These are phyloP conservation scores for Abramis brama DNA, from an alignment of 2,113 vertebrate species.

Conservation along the genomic window DNA sequence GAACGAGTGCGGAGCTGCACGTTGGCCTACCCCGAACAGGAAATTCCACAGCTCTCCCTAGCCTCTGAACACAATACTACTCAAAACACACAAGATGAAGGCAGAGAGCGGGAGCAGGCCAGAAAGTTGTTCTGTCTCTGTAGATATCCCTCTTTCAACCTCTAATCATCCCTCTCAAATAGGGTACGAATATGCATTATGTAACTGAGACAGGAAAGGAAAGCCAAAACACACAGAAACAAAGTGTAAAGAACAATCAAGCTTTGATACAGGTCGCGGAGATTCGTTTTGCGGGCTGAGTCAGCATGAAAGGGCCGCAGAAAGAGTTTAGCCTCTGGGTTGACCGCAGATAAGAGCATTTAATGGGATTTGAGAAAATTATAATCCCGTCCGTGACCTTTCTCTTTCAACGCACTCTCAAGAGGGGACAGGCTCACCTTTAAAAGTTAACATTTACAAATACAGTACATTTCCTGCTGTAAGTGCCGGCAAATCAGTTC, in stretches of 20 bases:
- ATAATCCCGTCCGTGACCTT: slow-evolving; percentile 36
- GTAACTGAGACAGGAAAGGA: slow-evolving; percentile 55
- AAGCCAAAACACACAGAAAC: slow-evolving; percentile 58
- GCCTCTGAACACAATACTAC: slow-evolving; percentile 65
- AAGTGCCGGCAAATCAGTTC: slow-evolving; percentile 7
- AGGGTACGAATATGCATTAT: slow-evolving; percentile 57
- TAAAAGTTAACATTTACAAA: slow-evolving; percentile 43
- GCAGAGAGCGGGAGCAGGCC: slow-evolving; percentile 34
- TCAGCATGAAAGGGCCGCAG: slow-evolving; percentile 42
- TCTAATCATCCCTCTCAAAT: slow-evolving; percentile 65
- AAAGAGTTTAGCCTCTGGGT: slow-evolving; percentile 23
- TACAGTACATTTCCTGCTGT: slow-evolving; percentile 11
- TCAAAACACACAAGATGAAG: slow-evolving; percentile 57
- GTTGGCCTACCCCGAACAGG: slow-evolving; percentile 70
- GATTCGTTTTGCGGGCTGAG: slow-evolving; percentile 42
- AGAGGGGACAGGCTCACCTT: slow-evolving; percentile 12
- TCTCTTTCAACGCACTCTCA: slow-evolving; percentile 23
- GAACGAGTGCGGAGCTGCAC: slow-evolving; percentile 71
- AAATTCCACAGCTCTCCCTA: slow-evolving; percentile 73
- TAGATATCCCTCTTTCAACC: slow-evolving; percentile 58
- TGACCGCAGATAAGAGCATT: slow-evolving; percentile 37
- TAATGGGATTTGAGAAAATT: slow-evolving; percentile 41
- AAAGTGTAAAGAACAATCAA: slow-evolving; percentile 58
- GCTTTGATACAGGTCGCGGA: slow-evolving; percentile 52
- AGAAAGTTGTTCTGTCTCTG: slow-evolving; percentile 47